Evolutionary conservation across 1,140 invertebrate species (phyloP).

Genomic region (Anthonomus grandis): DNA sequence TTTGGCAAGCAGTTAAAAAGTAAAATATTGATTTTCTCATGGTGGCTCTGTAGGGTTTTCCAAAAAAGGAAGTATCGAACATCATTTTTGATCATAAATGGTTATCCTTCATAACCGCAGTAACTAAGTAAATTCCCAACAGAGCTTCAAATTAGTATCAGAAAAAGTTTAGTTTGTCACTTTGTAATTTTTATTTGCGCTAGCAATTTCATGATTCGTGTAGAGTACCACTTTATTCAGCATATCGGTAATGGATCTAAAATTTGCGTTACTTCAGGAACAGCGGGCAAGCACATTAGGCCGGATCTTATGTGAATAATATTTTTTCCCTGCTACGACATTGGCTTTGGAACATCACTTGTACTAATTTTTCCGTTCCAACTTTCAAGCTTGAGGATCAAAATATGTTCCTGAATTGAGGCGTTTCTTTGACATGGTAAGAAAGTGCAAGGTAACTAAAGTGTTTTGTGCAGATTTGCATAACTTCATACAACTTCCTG

Average conservation of each 20-base stretch:
- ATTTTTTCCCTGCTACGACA: not conserved
- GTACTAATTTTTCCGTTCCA: no score
- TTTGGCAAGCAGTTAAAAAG: no score
- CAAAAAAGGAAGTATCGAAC: no score
- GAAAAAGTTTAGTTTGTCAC: constrained; percentile 5
- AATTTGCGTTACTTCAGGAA: not conserved
- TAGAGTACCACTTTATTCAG: constrained; percentile 1
- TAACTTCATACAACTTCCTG: not conserved
- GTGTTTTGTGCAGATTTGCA: not conserved
- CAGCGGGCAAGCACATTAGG: no score
- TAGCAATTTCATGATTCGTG: constrained; percentile 3
- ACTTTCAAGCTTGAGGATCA: not conserved
- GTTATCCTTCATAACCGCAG: not conserved
- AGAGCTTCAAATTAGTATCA: constrained; percentile 6
- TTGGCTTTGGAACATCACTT: not conserved
- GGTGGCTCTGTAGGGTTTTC: not conserved
- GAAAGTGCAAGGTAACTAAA: no score
- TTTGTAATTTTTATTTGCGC: constrained; percentile 4
- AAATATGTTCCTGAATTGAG: not conserved
- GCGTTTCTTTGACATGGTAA: not conserved
- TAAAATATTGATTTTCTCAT: no score
- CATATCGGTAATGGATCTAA: constrained; percentile 2
- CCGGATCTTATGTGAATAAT: not conserved
- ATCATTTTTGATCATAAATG: no score
- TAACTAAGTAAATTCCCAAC: no score